Base-by-base conservation (phyloP, 2,797 vertebrate genomes). In the Rhynchonycteris naso region DNA sequence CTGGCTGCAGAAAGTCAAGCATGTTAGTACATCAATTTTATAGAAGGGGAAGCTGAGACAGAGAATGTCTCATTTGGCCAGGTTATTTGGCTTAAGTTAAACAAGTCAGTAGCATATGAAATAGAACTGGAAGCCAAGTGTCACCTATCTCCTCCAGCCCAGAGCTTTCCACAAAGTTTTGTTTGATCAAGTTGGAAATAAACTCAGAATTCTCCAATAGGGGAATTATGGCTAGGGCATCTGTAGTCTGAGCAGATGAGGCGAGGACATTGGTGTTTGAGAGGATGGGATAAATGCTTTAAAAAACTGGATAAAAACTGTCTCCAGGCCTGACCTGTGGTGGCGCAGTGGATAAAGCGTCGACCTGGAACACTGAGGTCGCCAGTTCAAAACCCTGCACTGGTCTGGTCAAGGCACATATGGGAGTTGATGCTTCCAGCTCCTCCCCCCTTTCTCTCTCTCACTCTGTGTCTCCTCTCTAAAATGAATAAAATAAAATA, bases 21-120 rank as follows among this genome's bases (percentile, higher is more conserved):
- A 19, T 19, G 78, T 21, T 91, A 63, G 13, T 52, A 66, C 5
- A 59, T 5, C 38, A 56, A 21, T 61, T 78, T 81, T 68, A 89
- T 12, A 91, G 86, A 30, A 58, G 69, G 33, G 26, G 22, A 88
- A 86, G 71, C 50, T 69, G 58, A 88, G 59, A 69, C 0, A 81
- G 26, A 83, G 54, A 90, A 66, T 50, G 7, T 78, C 8, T 28
- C 33, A 10, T 59, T 54, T 69, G 56, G 78, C n/a, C 56, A 88
- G 47, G 1, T 89, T 82, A 93, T 33, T 56, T 65, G 56, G 75
- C n/a, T 87, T 33, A 71, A 35, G 61, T 26, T 83, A 59, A 79
- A 68, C 9, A 63, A 97, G 59, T 21, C 86, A 90, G 86, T 38
- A 88, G 59, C 38, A 61, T 6, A 58, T 68, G 30, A 93, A 69